phyloP scores from a whole-genome alignment of 2,888 invertebrate species.

The Myopa testacea region DNA sequence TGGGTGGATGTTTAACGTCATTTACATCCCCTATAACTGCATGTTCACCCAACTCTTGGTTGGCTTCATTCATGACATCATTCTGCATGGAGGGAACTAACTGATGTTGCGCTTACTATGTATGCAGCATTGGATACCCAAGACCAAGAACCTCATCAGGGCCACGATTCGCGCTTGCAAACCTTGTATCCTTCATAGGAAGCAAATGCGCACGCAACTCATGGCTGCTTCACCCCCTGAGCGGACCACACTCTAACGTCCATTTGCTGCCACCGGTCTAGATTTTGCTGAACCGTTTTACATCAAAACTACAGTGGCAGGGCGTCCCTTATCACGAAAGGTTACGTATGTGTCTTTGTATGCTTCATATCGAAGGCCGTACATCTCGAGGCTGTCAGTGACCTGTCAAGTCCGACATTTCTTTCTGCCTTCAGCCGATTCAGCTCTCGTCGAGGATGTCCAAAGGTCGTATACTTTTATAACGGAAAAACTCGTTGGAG shows the following conservation, averaged over 20 bases:
- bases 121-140: constrained; percentile 10
- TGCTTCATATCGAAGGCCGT: constrained; percentile 45
- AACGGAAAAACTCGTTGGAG: constrained; percentile 41
- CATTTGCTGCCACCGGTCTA: constrained; percentile 41
- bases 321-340: constrained; percentile 39
- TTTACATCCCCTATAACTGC: not conserved
- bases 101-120: constrained; percentile 6
- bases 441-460: constrained; percentile 42
- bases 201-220: not conserved
- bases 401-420: constrained; percentile 41
- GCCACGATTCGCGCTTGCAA: constrained; percentile 7
- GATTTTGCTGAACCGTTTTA: constrained; percentile 46
- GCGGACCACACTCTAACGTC: constrained; percentile 28
- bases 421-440: constrained; percentile 44
- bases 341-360: constrained; percentile 45
- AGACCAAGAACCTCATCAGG: constrained; percentile 1
- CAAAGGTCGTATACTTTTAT: constrained; percentile 38
- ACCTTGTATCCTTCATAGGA: not conserved
- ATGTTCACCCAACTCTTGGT: not conserved
- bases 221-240: constrained; percentile 28
- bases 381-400: constrained; percentile 39
- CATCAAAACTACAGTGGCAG: constrained; percentile 42
- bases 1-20: not conserved
- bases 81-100: constrained; percentile 19
- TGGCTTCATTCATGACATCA: not conserved